A percentile compares a stretch with the other conserved stretches of the same genome.
These are phyloP conservation scores for Mesitornis unicolor DNA, from an alignment of 2,113 vertebrate species.

Conservation along the genomic window DNA sequence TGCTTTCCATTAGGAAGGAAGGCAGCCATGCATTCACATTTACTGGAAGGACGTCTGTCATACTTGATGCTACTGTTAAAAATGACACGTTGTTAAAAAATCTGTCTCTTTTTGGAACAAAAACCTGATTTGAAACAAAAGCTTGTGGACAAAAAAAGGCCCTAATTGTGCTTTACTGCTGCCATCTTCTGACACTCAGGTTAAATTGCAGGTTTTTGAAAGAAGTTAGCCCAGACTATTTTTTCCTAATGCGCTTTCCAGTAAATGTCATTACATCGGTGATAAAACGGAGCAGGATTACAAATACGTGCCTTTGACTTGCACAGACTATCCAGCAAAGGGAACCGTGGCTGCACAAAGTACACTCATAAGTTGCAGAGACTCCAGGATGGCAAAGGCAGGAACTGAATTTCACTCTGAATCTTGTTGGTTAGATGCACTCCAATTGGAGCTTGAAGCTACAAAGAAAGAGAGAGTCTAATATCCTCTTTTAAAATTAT, in stretches of 20 bases:
- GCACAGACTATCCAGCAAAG: not conserved
- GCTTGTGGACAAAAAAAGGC: not conserved
- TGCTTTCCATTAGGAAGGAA: not conserved
- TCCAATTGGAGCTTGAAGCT: not conserved
- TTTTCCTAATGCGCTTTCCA: not conserved
- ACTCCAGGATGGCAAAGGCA: not conserved
- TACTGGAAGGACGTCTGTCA: not conserved
- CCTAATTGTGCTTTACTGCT: slow-evolving; percentile 39
- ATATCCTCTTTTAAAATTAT: not conserved
- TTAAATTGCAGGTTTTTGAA: not conserved
- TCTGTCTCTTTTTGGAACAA: not conserved
- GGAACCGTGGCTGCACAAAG: rapidly evolving
- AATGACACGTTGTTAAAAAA: not conserved
- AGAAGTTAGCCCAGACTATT: not conserved
- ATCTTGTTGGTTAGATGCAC: not conserved
- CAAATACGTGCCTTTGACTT: not conserved
- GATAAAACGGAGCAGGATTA: not conserved
- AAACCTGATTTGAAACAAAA: not conserved
- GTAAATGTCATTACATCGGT: not conserved
- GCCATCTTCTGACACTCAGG: slow-evolving; percentile 48
- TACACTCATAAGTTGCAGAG: not conserved
- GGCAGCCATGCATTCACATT: not conserved
- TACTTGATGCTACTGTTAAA: not conserved
- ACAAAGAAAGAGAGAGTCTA: not conserved
- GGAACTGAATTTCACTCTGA: not conserved